phyloP scores from a whole-genome alignment of 2,113 vertebrate species.

The Gymnorhina tibicen region DNA sequence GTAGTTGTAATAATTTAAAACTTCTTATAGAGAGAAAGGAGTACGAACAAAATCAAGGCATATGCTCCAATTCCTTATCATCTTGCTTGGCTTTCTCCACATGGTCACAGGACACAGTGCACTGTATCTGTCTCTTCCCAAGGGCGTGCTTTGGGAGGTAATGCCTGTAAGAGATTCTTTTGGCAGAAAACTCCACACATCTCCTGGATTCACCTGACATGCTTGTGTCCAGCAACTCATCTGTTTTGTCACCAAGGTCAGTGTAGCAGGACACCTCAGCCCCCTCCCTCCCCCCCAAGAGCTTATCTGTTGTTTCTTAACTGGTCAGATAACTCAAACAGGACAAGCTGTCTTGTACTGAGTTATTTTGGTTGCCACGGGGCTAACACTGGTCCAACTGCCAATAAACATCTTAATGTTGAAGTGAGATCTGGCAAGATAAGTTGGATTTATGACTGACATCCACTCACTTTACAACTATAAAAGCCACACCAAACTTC shows the following conservation, averaged over 20 bases:
- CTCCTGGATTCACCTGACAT: not conserved
- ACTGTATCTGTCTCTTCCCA: not conserved
- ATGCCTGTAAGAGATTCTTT: not conserved
- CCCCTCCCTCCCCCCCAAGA: no score
- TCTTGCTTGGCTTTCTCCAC: not conserved
- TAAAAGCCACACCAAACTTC: not conserved
- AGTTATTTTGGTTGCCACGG: not conserved
- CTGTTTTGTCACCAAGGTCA: not conserved
- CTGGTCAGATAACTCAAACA: not conserved
- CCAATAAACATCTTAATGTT: not conserved
- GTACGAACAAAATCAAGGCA: not conserved
- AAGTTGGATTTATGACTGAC: not conserved
- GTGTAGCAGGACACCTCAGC: not conserved
- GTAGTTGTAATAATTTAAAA: not conserved
- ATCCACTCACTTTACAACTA: not conserved
- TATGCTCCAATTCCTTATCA: not conserved
- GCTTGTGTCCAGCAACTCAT: not conserved
- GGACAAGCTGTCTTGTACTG: not conserved
- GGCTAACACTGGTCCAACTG: not conserved
- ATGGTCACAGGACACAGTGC: not conserved
- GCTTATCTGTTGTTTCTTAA: not conserved
- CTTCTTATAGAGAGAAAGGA: not conserved
- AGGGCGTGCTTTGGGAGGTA: not conserved
- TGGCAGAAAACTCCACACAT: not conserved
- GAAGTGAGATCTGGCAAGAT: not conserved